A percentile compares a stretch with the other conserved stretches of the same genome.
Evolutionary conservation across 2,113 vertebrate species (phyloP).

Genomic region (Albula goreensis): DNA sequence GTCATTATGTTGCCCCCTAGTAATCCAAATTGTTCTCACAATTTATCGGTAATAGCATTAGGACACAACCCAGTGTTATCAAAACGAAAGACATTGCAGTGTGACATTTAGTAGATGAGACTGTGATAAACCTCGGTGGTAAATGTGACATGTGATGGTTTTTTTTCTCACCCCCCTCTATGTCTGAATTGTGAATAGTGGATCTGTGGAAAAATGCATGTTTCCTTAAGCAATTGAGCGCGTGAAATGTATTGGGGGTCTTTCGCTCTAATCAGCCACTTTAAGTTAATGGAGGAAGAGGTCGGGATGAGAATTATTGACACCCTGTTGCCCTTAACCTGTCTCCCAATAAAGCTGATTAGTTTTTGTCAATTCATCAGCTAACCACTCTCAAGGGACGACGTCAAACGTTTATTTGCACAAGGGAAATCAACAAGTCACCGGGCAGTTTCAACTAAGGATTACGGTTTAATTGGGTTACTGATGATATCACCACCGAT

Average conservation of each 20-base stretch:
- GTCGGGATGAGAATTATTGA: constrained; percentile 91
- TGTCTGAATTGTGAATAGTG: constrained; percentile 47
- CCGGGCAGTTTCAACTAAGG: constrained; percentile 71
- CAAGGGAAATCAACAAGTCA: constrained; percentile 97
- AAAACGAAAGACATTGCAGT: constrained; percentile 23
- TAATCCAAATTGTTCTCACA: background rate
- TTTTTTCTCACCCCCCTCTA: constrained; percentile 54
- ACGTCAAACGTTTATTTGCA: constrained; percentile 88
- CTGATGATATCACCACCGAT: constrained; percentile 68
- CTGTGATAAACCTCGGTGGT: constrained; percentile 76
- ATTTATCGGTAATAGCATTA: constrained; percentile 29
- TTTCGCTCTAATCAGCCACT: constrained; percentile 86
- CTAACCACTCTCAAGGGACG: constrained; percentile 73
- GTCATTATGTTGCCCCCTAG: background rate
- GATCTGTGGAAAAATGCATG: constrained; percentile 40
- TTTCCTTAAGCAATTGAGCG: constrained; percentile 80
- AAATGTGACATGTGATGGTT: constrained; percentile 70
- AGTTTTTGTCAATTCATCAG: constrained; percentile 97
- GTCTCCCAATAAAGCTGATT: constrained; percentile 99
- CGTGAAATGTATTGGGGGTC: constrained; percentile 64
- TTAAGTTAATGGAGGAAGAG: constrained; percentile 88
- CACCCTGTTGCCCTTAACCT: constrained; percentile 92
- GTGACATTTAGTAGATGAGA: constrained; percentile 76
- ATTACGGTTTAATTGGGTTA: constrained; percentile 64
- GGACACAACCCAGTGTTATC: constrained; percentile 16